These are phyloP conservation scores for Misgurnus mizolepis DNA, from an alignment of 2,113 vertebrate species.

Conservation along the genomic window DNA sequence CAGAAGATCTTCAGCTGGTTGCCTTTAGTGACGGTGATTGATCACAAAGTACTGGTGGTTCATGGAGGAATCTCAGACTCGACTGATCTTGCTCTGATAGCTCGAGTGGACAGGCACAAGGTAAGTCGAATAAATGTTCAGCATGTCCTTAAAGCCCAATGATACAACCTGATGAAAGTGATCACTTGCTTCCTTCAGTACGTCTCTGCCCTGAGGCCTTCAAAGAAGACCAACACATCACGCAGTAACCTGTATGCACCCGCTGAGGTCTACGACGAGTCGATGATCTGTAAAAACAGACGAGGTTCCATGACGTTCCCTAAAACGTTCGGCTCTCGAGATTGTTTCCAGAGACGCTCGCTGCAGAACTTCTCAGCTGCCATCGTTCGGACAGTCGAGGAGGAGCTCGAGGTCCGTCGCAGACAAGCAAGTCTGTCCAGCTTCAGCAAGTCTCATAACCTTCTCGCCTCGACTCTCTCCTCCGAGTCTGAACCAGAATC, in stretches of 20 bases:
- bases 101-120: conserved; percentile 81
- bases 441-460: conserved; percentile 24
- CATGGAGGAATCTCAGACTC: conserved; percentile 89
- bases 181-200: conserved; percentile 60
- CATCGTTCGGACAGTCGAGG: conserved; percentile 63
- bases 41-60: conserved; percentile 87
- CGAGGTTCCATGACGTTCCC: conserved; percentile 57
- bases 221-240: conserved; percentile 67
- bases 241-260: conserved; percentile 51
- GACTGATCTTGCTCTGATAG: conserved; percentile 82
- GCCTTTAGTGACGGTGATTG: conserved; percentile 87
- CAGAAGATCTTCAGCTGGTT: conserved; percentile 94
- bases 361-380: conserved; percentile 72
- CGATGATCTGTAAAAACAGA: conserved; percentile 46
- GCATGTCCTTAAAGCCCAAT: background rate
- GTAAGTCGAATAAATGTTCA: conserved; percentile 67
- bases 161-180: background rate
- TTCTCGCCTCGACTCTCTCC: conserved; percentile 42
- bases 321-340: conserved; percentile 49
- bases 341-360: conserved; percentile 67
- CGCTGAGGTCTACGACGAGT: conserved; percentile 57
- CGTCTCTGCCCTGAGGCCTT: conserved; percentile 81
- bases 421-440: conserved; percentile 50
- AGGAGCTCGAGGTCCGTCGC: conserved; percentile 68
- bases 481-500: conserved; percentile 58